phyloP scores from a whole-genome alignment of 2,113 vertebrate genomes.

The Meleagris gallopavo region DNA sequence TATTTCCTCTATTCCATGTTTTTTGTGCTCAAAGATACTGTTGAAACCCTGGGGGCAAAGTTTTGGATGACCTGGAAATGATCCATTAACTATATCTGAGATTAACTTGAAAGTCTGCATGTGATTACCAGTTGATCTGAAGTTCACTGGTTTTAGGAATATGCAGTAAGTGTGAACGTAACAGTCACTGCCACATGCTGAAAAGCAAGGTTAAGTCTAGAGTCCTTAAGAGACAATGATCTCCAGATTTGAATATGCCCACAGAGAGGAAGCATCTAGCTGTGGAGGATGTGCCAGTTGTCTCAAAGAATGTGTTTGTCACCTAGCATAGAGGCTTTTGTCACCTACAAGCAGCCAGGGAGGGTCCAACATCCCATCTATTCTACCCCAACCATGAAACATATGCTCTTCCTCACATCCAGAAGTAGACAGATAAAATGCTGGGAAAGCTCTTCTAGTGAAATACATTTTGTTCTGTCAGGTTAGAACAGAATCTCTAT shows the following conservation, averaged over 20 bases:
- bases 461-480: not conserved
- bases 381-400: not conserved
- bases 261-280: not conserved
- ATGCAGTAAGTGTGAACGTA: not conserved
- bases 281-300: not conserved
- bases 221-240: not conserved
- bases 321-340: not conserved
- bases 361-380: not conserved
- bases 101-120: accelerated
- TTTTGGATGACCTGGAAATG: not conserved
- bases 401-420: not conserved
- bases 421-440: not conserved
- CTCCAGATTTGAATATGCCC: not conserved
- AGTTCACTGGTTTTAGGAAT: not conserved
- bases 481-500: not conserved
- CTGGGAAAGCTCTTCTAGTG: not conserved
- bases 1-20: not conserved
- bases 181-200: not conserved
- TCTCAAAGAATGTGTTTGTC: not conserved
- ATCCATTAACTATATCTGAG: not conserved
- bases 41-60: not conserved
- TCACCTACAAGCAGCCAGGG: not conserved
- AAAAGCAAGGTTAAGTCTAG: not conserved
- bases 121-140: not conserved
- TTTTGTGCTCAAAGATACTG: not conserved